phyloP scores from a whole-genome alignment of 2,113 vertebrate genomes.

The Eupsittula cactorum region DNA sequence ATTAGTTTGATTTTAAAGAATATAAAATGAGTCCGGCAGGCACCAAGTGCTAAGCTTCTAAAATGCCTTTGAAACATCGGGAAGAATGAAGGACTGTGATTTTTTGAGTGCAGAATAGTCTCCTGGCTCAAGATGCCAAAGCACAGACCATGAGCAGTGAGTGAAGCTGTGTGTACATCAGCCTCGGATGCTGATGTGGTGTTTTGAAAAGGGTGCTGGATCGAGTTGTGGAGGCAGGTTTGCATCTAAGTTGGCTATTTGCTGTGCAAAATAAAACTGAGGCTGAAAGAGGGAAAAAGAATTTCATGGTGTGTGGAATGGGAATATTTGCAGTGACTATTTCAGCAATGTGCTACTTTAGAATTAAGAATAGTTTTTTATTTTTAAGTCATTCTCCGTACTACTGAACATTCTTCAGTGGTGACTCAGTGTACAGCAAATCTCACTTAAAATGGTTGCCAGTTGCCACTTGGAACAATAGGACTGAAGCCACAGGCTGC shows the following conservation, averaged over 20 bases:
- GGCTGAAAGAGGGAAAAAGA: background rate
- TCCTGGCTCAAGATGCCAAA: background rate
- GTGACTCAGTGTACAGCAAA: constrained; percentile 40
- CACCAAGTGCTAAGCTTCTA: background rate
- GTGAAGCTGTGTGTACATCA: background rate
- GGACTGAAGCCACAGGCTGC: constrained; percentile 62
- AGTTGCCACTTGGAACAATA: constrained; percentile 54
- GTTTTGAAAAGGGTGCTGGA: background rate
- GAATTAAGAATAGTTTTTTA: constrained; percentile 4
- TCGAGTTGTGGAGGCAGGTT: background rate
- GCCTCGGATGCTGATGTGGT: background rate
- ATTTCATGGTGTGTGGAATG: background rate
- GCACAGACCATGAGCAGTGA: background rate
- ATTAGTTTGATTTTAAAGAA: background rate
- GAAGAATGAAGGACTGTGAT: background rate
- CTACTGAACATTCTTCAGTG: constrained; percentile 32
- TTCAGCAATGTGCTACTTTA: background rate
- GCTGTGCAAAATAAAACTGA: background rate
- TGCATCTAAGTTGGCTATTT: background rate
- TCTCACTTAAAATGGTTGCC: constrained; percentile 66
- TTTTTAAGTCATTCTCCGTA: constrained; percentile 18
- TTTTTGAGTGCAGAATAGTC: background rate
- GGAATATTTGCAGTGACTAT: background rate
- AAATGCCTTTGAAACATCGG: background rate
- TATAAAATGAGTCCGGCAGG: background rate